These are phyloP conservation scores for Podiceps cristatus DNA, from an alignment of 2,113 vertebrate genomes.

Conservation along the genomic window DNA sequence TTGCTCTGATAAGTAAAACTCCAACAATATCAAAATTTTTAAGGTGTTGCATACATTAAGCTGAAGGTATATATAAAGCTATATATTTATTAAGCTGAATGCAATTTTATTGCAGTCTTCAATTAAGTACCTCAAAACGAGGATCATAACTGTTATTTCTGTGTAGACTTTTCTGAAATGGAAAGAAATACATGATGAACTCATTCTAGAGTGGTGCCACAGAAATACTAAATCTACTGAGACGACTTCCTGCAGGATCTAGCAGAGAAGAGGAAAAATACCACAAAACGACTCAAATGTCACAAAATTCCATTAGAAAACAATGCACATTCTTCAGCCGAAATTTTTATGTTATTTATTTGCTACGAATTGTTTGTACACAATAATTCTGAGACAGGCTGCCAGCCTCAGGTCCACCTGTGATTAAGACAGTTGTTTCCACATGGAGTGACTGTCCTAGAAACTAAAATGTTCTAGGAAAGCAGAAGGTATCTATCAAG, in stretches of 20 bases:
- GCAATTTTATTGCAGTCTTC: neutral
- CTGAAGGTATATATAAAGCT: neutral
- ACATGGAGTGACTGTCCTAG: neutral
- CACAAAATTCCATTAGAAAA: neutral
- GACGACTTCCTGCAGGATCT: neutral
- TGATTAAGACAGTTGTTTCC: neutral
- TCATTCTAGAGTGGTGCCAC: neutral
- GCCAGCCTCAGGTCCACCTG: neutral
- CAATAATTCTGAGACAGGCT: neutral
- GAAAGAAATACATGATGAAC: neutral
- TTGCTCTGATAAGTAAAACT: neutral
- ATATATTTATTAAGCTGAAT: neutral
- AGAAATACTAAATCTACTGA: neutral
- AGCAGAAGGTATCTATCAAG: neutral
- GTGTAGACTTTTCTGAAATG: neutral
- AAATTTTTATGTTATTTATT: neutral
- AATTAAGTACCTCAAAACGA: neutral
- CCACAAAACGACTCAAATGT: neutral
- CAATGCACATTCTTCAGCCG: neutral
- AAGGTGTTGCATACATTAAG: neutral
- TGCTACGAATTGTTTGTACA: neutral
- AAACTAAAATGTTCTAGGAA: neutral
- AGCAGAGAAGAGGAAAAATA: neutral
- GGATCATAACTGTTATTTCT: neutral
- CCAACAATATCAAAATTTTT: neutral